phyloP scores from a whole-genome alignment of 2,797 vertebrate species.

The Cichlasoma orientale region DNA sequence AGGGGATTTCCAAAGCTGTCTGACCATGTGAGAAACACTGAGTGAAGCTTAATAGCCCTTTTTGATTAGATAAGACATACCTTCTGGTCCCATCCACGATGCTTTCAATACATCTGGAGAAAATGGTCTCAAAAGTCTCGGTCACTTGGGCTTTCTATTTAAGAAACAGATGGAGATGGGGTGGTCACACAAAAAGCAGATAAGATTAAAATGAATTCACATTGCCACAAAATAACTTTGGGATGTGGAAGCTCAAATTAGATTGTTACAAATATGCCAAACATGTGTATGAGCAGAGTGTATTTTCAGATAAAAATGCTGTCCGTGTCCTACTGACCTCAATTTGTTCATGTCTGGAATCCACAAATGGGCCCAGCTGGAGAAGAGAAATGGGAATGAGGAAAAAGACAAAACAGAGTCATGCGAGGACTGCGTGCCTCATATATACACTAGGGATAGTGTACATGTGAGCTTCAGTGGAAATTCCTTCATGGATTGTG shows the following conservation, averaged over 20 bases:
- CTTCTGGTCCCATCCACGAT: slow-evolving; percentile 89
- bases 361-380: slow-evolving; percentile 93
- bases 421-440: neutral
- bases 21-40: neutral
- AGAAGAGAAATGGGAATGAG: slow-evolving; percentile 9
- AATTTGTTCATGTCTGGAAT: slow-evolving; percentile 93
- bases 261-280: neutral
- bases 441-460: neutral
- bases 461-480: neutral
- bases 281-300: neutral
- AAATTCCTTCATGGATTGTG: neutral
- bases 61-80: slow-evolving; percentile 61
- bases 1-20: fast-evolving
- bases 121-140: slow-evolving; percentile 83
- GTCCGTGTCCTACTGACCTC: slow-evolving; percentile 79
- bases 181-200: neutral
- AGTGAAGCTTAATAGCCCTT: neutral
- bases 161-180: neutral
- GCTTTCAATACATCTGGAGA: slow-evolving; percentile 86
- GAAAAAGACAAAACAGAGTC: neutral
- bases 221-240: neutral
- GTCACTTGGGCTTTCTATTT: slow-evolving; percentile 85
- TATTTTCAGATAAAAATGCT: neutral
- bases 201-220: fast-evolving
- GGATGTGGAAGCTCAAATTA: neutral